These are phyloP conservation scores for Silurus lanzhouensis DNA, from an alignment of 2,797 vertebrate species.

Conservation along the genomic window DNA sequence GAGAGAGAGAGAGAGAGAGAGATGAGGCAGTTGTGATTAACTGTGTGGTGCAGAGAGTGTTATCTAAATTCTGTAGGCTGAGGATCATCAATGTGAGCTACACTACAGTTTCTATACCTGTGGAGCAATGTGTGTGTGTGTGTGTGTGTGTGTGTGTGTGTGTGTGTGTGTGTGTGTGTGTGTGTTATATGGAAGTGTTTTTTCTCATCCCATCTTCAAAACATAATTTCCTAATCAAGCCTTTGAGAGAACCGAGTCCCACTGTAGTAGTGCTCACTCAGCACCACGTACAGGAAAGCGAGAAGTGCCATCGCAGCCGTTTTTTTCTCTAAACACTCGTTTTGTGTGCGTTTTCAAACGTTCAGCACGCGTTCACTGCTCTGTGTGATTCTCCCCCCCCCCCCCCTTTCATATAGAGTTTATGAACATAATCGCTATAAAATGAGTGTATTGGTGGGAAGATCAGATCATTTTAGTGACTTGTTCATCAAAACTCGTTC, in stretches of 20 bases:
- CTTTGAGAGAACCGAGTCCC: not conserved
- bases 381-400: not conserved
- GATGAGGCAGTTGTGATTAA: not conserved
- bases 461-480: no score
- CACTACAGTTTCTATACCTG: not conserved
- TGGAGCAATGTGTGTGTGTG: not conserved
- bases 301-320: constrained; percentile 11
- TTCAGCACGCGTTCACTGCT: not conserved
- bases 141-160: no score
- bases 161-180: no score
- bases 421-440: not conserved
- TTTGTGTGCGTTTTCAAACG: constrained; percentile 16
- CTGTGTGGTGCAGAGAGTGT: not conserved
- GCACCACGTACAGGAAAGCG: not conserved
- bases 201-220: not conserved
- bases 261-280: constrained; percentile 9
- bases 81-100: not conserved
- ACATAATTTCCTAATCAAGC: constrained; percentile 7
- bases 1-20: not conserved
- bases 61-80: not conserved
- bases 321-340: not conserved
- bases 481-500: no score
- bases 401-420: not conserved
- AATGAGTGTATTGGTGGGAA: no score
- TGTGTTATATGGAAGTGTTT: not conserved